Evolutionary conservation across 2,797 vertebrate species (phyloP), one percentile per base, ranked within the genome.

Genomic region (Taenioides sp.): DNA sequence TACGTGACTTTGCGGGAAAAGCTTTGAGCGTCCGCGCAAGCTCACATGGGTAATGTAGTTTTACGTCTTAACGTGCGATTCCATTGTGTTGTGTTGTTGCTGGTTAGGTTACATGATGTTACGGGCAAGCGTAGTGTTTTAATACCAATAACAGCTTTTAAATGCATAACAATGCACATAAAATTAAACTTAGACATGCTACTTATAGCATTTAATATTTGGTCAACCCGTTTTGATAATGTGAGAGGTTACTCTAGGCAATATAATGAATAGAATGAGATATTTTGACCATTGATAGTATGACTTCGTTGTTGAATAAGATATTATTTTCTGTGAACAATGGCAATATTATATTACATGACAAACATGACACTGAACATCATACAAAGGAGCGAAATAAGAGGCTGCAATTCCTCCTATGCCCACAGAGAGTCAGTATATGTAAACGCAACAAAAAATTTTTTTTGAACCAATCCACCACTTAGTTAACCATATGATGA

Each of bases 41-140:
- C 27, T 2, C 4, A 1, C 54, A 18, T 80, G 85, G 90, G 84
- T 75, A 83, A 78, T 84, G 88, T 81, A 88, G 89, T 91, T 65
- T 12, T 0, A 0, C 14, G 0, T 1, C 23, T 40, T 2, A 17
- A 11, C 4, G 7, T 17, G 23, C 0, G 1, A 49, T 14, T 9
- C 18, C 0, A 23, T 72, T 74, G 22, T 72, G 1, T 40, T 31
- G 63, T 69, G 34, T 18, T 25, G 4, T 28, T 28, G 16, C n/a
- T 59, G 57, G 57, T 14, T 27, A 25, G 23, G 57, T 16, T 27
- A 27, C 25, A 28, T 59, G 57, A 12, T 7, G 2, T 5, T 28
- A 20, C 25, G 1, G 31, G 37, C 27, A 5, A 69, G 65, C 67
- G 61, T n/a, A 16, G 20, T 5, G 20, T 55, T 6, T 71, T 4